phyloP scores from a whole-genome alignment of 2,888 invertebrate species.

The Euzetes globulus region DNA sequence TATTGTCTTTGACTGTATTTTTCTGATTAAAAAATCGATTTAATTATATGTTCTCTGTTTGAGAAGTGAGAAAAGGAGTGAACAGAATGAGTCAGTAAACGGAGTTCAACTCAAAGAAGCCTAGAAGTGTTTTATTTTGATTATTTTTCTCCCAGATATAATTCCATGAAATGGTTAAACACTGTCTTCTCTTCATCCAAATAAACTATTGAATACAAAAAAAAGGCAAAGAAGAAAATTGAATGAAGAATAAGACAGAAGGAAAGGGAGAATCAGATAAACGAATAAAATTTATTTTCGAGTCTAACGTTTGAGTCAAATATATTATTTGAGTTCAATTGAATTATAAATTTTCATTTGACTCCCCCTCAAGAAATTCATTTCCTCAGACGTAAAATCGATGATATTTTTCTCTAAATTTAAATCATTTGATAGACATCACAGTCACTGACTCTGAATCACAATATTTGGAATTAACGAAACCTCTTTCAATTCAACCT shows the following conservation, averaged over 20 bases:
- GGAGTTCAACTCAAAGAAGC: not conserved
- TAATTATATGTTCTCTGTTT: conserved; percentile 22
- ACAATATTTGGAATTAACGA: not conserved
- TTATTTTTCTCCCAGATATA: not conserved
- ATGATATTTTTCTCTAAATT: not conserved
- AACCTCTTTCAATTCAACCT: too few relatives aligned
- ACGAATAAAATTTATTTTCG: too few relatives aligned
- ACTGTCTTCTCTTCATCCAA: not conserved
- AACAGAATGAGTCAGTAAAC: not conserved
- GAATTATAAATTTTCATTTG: not conserved
- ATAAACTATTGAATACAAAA: not conserved
- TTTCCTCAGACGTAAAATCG: not conserved
- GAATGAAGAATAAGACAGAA: not conserved
- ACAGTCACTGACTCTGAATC: not conserved
- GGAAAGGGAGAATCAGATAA: not conserved
- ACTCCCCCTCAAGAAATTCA: not conserved
- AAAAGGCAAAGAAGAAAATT: not conserved
- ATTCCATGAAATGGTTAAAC: not conserved
- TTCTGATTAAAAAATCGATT: conserved; percentile 26
- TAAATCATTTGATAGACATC: too few relatives aligned
- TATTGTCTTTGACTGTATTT: conserved; percentile 7
- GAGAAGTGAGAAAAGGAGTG: not conserved
- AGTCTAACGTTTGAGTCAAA: not conserved
- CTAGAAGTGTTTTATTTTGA: not conserved
- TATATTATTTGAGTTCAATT: not conserved